Evolutionary conservation across 2,113 vertebrate genomes (phyloP).

Genomic region (Tachycineta bicolor): DNA sequence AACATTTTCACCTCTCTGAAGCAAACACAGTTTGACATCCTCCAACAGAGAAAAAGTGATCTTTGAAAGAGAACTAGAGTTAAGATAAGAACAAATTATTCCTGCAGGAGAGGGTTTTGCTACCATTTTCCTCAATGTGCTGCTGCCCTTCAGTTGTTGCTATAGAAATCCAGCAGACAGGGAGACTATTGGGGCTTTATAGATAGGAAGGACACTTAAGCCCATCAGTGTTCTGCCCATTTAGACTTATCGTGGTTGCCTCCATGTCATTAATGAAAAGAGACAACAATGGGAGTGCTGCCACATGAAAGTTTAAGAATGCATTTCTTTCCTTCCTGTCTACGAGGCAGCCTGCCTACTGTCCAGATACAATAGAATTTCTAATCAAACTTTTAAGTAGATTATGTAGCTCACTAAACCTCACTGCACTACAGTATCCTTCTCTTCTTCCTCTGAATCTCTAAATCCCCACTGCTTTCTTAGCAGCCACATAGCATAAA

Average conservation of each 20-base stretch:
- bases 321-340: not conserved
- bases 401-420: constrained; percentile 26
- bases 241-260: not conserved
- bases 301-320: not conserved
- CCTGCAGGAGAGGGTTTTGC: not conserved
- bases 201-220: constrained; percentile 6
- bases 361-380: not conserved
- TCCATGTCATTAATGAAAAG: constrained; percentile 3
- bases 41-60: not conserved
- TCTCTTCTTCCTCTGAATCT: not conserved
- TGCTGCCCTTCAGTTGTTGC: not conserved
- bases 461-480: not conserved
- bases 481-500: not conserved
- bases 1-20: not conserved
- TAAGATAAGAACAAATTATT: constrained; percentile 8
- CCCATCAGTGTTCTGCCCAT: not conserved
- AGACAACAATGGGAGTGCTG: not conserved
- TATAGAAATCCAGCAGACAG: not conserved
- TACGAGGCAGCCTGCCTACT: not conserved
- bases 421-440: not conserved
- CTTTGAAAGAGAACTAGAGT: not conserved
- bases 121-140: not conserved
- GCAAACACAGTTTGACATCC: not conserved
- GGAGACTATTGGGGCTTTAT: not conserved
- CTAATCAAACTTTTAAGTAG: constrained; percentile 34